These are phyloP conservation scores for Philaenus spumarius DNA, from an alignment of 1,140 invertebrate genomes.

Conservation along the genomic window DNA sequence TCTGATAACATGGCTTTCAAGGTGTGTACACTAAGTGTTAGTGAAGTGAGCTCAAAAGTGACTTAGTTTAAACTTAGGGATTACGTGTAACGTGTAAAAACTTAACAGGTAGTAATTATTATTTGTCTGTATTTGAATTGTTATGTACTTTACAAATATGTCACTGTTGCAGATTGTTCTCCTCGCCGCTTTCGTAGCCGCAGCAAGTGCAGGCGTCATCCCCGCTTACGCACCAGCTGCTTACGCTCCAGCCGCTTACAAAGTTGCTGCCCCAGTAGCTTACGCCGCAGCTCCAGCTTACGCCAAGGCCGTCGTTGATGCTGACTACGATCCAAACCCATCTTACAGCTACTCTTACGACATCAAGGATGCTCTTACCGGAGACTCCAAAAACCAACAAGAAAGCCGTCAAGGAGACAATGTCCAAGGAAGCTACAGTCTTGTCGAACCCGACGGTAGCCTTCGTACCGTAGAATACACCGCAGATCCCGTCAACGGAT, in stretches of 20 bases:
- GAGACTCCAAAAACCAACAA: slow-evolving; percentile 34
- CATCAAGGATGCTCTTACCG: slow-evolving; percentile 34
- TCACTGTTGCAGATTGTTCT: slow-evolving; percentile 33
- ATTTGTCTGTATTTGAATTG: too few species aligned
- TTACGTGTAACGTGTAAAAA: too few species aligned
- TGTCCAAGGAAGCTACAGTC: slow-evolving; percentile 57
- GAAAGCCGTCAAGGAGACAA: slow-evolving; percentile 54
- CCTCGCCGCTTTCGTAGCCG: slow-evolving; percentile 33
- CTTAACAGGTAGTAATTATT: too few species aligned
- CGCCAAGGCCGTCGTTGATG: slow-evolving; percentile 23
- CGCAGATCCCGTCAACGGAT: slow-evolving; percentile 32
- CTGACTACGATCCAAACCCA: slow-evolving; percentile 45
- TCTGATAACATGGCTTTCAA: too few species aligned
- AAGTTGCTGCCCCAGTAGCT: slow-evolving; percentile 19
- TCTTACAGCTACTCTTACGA: slow-evolving; percentile 32
- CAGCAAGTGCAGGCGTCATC: slow-evolving; percentile 31
- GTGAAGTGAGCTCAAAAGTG: too few species aligned
- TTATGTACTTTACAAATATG: too few species aligned
- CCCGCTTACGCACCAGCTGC: slow-evolving; percentile 18
- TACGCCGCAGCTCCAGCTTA: slow-evolving; percentile 10
- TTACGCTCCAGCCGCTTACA: slow-evolving; percentile 9
- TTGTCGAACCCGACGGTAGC: slow-evolving; percentile 33
- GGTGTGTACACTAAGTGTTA: too few species aligned
- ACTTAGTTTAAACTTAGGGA: too few species aligned
- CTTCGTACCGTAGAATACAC: slow-evolving; percentile 33